phyloP scores from a whole-genome alignment of 2,113 vertebrate species.

The Sylvia atricapilla region DNA sequence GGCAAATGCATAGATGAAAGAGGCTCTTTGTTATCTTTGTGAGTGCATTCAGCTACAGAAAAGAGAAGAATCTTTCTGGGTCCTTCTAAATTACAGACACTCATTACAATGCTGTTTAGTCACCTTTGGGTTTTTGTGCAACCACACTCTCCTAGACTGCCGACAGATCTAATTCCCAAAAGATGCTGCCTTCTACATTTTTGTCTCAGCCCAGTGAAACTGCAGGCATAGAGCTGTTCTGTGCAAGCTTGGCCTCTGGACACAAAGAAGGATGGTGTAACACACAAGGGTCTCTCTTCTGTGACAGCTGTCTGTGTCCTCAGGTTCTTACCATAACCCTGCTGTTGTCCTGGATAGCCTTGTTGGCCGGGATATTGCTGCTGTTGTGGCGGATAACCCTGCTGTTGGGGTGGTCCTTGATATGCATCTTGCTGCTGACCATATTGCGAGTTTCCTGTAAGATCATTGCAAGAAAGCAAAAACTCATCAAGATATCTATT shows the following conservation, averaged over 20 bases:
- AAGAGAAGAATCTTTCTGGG: neutral
- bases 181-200: fast-evolving
- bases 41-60: neutral
- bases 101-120: neutral
- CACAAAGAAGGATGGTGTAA: neutral
- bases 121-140: neutral
- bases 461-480: slow-evolving; percentile 58
- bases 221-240: neutral
- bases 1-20: neutral
- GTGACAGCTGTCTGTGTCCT: neutral
- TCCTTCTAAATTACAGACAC: neutral
- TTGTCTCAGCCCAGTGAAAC: neutral
- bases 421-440: slow-evolving; percentile 95
- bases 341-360: slow-evolving; percentile 93
- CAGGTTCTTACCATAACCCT: slow-evolving; percentile 87
- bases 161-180: neutral
- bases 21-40: neutral
- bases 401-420: slow-evolving; percentile 94
- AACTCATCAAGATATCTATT: slow-evolving; percentile 42
- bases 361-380: slow-evolving; percentile 81
- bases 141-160: neutral
- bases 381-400: slow-evolving; percentile 91
- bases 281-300: neutral
- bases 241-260: neutral
- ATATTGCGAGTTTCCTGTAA: slow-evolving; percentile 92